phyloP scores from a whole-genome alignment of 92 coral and sea anemone species.

The Porites cylindrica region DNA sequence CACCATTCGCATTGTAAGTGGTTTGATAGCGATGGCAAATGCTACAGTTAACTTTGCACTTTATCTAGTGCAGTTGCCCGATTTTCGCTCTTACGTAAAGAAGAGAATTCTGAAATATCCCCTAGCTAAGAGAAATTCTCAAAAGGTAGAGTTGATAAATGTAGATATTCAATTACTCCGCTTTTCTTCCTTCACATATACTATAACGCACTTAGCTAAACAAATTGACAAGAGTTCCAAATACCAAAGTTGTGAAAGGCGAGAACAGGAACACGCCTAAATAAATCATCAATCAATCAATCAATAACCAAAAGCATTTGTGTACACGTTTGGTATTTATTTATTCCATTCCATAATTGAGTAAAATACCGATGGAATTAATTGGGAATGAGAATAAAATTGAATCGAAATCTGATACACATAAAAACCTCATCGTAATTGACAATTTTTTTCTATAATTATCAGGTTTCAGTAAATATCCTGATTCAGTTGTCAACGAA shows the following conservation, averaged over 20 bases:
- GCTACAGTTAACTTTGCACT: not conserved
- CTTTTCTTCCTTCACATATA: not conserved
- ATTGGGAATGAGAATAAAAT: no score
- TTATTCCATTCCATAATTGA: no score
- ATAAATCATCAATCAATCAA: not conserved
- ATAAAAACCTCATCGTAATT: no score
- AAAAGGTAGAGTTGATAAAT: not conserved
- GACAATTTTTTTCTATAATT: no score
- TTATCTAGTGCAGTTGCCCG: not conserved
- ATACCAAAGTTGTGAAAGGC: not conserved
- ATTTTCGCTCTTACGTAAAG: slow-evolving; percentile 1
- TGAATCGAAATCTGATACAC: no score
- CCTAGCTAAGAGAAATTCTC: not conserved
- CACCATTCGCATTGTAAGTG: not conserved
- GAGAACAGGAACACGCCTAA: not conserved
- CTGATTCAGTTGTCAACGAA: no score
- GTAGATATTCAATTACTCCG: not conserved
- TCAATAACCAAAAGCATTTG: not conserved
- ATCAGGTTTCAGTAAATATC: no score
- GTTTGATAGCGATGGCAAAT: not conserved
- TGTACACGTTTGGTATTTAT: not conserved
- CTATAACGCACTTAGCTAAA: not conserved
- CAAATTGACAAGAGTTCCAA: no score
- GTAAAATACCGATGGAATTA: no score
- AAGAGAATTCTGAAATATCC: not conserved